Percentiles rank a stretch among this genome's conserved stretches.
phyloP scores from a whole-genome alignment of 2,113 vertebrate genomes.

The Xiphias gladius region DNA sequence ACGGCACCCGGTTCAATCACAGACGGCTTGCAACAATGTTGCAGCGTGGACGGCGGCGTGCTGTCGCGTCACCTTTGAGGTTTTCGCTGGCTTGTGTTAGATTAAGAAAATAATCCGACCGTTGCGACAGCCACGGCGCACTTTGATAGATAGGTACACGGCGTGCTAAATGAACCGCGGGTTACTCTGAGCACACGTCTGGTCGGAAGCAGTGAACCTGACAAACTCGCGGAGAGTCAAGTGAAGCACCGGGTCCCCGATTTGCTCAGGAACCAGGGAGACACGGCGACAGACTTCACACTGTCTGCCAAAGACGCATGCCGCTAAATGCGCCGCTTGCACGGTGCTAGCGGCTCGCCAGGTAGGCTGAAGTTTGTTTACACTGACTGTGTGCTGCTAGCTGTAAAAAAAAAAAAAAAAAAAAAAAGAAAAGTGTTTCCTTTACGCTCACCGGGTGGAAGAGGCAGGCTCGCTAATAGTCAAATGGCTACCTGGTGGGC shows the following conservation, averaged over 20 bases:
- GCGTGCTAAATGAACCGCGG: neutral
- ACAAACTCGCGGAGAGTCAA: slow-evolving; percentile 40
- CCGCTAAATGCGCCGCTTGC: slow-evolving; percentile 12
- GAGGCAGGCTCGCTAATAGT: neutral
- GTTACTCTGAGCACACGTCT: slow-evolving; percentile 9
- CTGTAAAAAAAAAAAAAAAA: neutral
- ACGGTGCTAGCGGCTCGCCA: slow-evolving; percentile 26
- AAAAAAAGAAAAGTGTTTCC: neutral
- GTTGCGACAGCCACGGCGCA: neutral
- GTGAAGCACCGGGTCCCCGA: slow-evolving; percentile 37
- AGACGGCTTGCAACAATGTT: slow-evolving; percentile 40
- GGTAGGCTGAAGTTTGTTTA: slow-evolving; percentile 70
- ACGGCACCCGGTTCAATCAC: slow-evolving; percentile 39
- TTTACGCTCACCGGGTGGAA: slow-evolving; percentile 20
- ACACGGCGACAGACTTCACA: neutral
- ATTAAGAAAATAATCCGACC: neutral
- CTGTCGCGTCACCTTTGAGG: slow-evolving; percentile 46
- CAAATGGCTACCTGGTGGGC: slow-evolving; percentile 15
- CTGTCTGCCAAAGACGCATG: slow-evolving; percentile 24
- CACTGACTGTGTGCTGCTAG: neutral
- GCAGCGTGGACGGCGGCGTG: slow-evolving; percentile 43
- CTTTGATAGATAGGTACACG: neutral
- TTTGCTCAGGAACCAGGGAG: slow-evolving; percentile 17
- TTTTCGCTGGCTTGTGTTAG: slow-evolving; percentile 7
- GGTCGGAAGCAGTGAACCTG: slow-evolving; percentile 30